Percentiles rank a stretch among this genome's conserved stretches.
Conservation (phyloP, 1,140 invertebrate species). For the Drosophila equinoxialis region DNA sequence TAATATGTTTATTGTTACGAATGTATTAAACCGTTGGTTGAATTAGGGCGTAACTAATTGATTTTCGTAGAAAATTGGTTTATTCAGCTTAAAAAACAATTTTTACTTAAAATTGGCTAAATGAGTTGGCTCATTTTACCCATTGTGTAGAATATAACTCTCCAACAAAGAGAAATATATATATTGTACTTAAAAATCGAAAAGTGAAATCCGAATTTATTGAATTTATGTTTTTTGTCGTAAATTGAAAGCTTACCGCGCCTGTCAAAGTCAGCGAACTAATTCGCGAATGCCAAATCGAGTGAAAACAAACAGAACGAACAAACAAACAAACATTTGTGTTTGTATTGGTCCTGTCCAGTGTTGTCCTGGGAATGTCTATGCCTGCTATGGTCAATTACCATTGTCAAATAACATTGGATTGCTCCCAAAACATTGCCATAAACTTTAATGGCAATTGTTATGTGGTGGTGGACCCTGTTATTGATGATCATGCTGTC, state of each 20-base stretch:
- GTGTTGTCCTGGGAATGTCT: background rate
- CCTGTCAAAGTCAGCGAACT: conserved; percentile 39
- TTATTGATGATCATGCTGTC: conserved; percentile 35
- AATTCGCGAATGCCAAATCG: conserved; percentile 20
- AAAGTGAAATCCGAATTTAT: background rate
- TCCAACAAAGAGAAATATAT: background rate
- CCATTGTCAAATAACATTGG: conserved; percentile 47
- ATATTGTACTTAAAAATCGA: conserved; percentile 14
- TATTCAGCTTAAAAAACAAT: too few species aligned
- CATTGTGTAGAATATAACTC: background rate
- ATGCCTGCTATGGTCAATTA: conserved; percentile 52
- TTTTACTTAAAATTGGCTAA: too few species aligned
- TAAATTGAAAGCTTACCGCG: conserved; percentile 49
- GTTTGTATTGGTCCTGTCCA: conserved; percentile 14
- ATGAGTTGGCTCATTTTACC: background rate
- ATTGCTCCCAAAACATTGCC: conserved; percentile 20
- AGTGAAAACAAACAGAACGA: conserved; percentile 17
- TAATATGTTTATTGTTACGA: too few species aligned
- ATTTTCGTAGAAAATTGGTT: too few species aligned
- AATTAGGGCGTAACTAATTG: too few species aligned
- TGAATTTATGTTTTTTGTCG: conserved; percentile 42
- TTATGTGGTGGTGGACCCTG: conserved; percentile 37
- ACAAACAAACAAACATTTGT: conserved; percentile 54
- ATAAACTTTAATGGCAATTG: conserved; percentile 71
- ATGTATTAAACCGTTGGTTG: too few species aligned